Base-by-base conservation (phyloP, 2,113 vertebrate species). In the Malurus cyaneus region DNA sequence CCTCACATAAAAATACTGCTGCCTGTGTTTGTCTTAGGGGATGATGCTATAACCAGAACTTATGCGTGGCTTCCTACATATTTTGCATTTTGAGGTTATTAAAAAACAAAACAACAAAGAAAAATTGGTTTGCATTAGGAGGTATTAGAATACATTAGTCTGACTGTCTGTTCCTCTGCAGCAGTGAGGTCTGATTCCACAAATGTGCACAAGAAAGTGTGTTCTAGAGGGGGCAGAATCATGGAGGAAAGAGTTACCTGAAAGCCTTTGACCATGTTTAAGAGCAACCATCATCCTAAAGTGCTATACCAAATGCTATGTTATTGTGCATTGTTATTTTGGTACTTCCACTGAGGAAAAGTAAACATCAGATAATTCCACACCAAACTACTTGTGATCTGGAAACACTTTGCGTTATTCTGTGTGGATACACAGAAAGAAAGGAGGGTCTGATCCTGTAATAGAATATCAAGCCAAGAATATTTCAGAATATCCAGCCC, bases 31-130 rank as follows among this genome's bases (percentile, higher is more conserved):
- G 18, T 77, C 59, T 94, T 78, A 67, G 36, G 44, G 42, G 34
- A 90, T 12, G 50, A 67, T 46, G n/a, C 72, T 88, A 53, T 80
- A 90, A 93, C 71, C 76, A 81, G 79, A 94, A 83, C 94, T 93
- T 74, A 83, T 11, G 23, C 5, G 0, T 92, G 69, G n/a, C 20
- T 96, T 96, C 85, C 82, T 88, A 53, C 44, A 29, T 74, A 90
- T 93, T 96, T 96, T 83, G 41, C 72, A 80, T 82, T 88, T 88
- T 76, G 85, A 80, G 28, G 49, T 86, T 86, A 80, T 76, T 93
- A 92, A 78, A 53, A 80, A 96, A 86, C 14, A 71, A 86, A 94
- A 62, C 42, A 93, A 66, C 52, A 71, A 20, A 88, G 62, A 74
- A 80, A 93, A 90, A 89, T 67, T 54, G 53, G 11, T 85, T n/a